phyloP scores from a whole-genome alignment of 2,113 vertebrate species.

The Perognathus longimembris region DNA sequence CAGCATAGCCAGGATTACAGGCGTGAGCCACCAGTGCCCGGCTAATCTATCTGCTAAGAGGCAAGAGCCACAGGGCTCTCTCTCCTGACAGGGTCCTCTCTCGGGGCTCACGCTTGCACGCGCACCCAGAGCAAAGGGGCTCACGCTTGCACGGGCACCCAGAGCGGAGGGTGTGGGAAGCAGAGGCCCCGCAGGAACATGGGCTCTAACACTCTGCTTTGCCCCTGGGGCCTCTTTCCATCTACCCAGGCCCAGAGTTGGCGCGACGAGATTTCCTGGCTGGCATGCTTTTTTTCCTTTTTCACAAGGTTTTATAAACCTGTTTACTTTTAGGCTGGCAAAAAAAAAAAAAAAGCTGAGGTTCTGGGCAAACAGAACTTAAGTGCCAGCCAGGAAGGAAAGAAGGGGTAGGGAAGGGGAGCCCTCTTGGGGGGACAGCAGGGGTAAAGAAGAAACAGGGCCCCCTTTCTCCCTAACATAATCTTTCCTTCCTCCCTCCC shows the following conservation, averaged over 20 bases:
- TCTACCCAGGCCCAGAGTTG: constrained; percentile 40
- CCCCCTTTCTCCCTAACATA: background rate
- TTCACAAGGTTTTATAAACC: constrained; percentile 56
- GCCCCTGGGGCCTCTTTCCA: constrained; percentile 51
- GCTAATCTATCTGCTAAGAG: background rate
- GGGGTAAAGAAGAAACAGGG: background rate
- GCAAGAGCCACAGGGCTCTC: background rate
- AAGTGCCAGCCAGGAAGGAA: background rate
- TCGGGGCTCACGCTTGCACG: background rate
- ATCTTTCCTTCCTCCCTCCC: constrained; percentile 4
- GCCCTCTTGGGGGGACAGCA: background rate
- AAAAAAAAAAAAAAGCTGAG: background rate
- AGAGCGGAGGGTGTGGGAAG: constrained; percentile 50
- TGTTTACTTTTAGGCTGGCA: constrained; percentile 66
- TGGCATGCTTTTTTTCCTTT: constrained; percentile 10
- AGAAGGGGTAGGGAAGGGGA: background rate
- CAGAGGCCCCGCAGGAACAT: background rate
- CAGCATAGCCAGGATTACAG: no score
- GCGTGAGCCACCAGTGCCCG: no score
- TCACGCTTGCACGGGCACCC: constrained; percentile 22
- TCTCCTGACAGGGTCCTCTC: background rate
- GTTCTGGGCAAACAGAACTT: constrained; percentile 7
- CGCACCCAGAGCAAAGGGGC: constrained; percentile 11
- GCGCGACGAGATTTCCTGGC: constrained; percentile 65
- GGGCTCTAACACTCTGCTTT: constrained; percentile 50